Percentiles rank a stretch among this genome's conserved stretches.
phyloP scores from a whole-genome alignment of 1,140 invertebrate species.

The Ceratina calcarata region DNA sequence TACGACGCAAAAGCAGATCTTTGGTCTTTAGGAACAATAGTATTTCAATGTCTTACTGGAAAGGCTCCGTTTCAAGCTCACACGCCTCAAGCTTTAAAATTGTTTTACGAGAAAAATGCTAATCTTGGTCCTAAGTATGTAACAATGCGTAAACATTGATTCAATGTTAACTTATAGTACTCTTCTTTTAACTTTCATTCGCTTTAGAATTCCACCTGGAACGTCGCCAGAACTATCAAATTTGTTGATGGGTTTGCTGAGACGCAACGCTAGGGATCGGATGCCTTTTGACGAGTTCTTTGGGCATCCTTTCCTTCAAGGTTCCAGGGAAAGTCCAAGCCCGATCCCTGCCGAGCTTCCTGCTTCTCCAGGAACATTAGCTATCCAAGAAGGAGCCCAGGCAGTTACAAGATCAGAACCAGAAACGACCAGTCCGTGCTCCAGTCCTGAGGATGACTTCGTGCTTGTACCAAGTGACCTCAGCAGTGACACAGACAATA shows the following conservation, averaged over 20 bases:
- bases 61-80: constrained; percentile 99
- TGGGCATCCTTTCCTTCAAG: constrained; percentile 93
- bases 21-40: constrained; percentile 99
- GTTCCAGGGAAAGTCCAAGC: constrained; percentile 80
- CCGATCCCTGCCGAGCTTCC: constrained; percentile 75
- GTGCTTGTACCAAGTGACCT: constrained; percentile 90
- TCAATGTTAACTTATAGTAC: too few relatives aligned
- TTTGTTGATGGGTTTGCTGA: constrained; percentile 92
- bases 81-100: constrained; percentile 98
- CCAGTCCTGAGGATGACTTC: constrained; percentile 91
- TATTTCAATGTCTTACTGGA: constrained; percentile 99
- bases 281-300: constrained; percentile 98
- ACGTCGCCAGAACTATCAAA: constrained; percentile 94
- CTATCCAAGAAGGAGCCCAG: constrained; percentile 69
- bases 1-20: constrained; percentile 99
- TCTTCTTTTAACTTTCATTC: neutral
- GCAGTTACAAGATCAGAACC: constrained; percentile 72
- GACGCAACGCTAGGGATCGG: constrained; percentile 95
- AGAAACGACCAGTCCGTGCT: constrained; percentile 80
- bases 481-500: constrained; percentile 81
- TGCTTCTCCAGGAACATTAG: constrained; percentile 73
- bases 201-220: constrained; percentile 91
- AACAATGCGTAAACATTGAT: too few relatives aligned
- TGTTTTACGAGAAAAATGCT: constrained; percentile 98
- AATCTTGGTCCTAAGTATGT: constrained; percentile 96